Conservation (phyloP, 2,113 vertebrate species). For the Gymnorhina tibicen region DNA sequence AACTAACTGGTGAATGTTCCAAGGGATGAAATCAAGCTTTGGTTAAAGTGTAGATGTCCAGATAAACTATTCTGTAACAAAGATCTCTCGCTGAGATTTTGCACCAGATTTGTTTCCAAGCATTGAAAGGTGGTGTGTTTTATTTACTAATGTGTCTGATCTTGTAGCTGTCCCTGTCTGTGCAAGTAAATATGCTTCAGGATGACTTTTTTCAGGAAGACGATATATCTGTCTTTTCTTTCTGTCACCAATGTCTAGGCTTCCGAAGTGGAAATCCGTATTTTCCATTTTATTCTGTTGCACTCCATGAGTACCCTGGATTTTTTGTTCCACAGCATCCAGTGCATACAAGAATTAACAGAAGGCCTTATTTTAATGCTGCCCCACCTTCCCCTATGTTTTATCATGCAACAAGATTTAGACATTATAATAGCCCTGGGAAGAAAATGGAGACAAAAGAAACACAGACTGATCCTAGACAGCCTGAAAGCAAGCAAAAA, state of each 20-base stretch:
- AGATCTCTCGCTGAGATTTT: background rate
- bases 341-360: conserved; percentile 38
- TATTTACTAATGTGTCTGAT: background rate
- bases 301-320: conserved; percentile 35
- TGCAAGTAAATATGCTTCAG: background rate
- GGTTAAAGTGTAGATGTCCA: background rate
- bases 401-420: conserved; percentile 55
- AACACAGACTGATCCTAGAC: conserved; percentile 61
- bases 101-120: background rate
- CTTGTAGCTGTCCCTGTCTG: background rate
- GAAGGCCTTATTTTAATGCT: conserved; percentile 59
- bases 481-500: conserved; percentile 48
- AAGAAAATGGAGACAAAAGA: conserved; percentile 61
- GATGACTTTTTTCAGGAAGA: background rate
- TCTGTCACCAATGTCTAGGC: background rate
- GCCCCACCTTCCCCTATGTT: conserved; percentile 54
- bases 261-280: conserved; percentile 53
- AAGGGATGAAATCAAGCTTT: background rate
- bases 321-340: conserved; percentile 54
- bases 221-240: background rate
- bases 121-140: background rate
- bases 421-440: conserved; percentile 17
- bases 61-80: background rate
- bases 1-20: background rate
- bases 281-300: conserved; percentile 54